Percentiles rank a stretch among this genome's conserved stretches.
Evolutionary conservation across 2,888 invertebrate species (phyloP).

Genomic region (Beris chalybata): DNA sequence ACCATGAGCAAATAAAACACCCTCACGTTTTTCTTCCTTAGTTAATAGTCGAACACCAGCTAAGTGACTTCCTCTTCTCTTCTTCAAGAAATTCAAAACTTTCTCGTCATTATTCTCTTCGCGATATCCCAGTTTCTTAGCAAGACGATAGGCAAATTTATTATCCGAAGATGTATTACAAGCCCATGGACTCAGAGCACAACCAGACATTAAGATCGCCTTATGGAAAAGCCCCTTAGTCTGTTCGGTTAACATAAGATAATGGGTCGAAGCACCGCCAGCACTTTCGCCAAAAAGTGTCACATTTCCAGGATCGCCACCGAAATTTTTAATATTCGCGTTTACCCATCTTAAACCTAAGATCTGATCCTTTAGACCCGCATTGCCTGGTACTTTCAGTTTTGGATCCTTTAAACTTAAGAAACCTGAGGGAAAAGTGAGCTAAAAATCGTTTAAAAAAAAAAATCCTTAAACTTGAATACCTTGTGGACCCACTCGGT

Average conservation of each 20-base stretch:
- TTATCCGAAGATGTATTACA: conserved; percentile 44
- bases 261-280: conserved; percentile 57
- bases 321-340: conserved; percentile 57
- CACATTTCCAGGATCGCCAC: conserved; percentile 59
- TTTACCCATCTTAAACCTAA: conserved; percentile 59
- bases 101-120: conserved; percentile 49
- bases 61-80: conserved; percentile 46
- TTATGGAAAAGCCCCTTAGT: conserved; percentile 53
- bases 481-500: conserved; percentile 58
- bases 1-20: conserved; percentile 50
- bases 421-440: conserved; percentile 52
- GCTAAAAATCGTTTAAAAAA: too few species aligned
- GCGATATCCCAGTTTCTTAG: conserved; percentile 48
- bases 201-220: conserved; percentile 53
- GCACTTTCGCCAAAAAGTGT: conserved; percentile 61
- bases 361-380: conserved; percentile 60
- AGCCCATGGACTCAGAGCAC: conserved; percentile 50
- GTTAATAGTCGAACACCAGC: conserved; percentile 46
- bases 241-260: conserved; percentile 56
- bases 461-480: background rate
- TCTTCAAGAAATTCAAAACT: conserved; percentile 49
- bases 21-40: conserved; percentile 48
- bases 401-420: conserved; percentile 56
- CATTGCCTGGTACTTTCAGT: conserved; percentile 59
- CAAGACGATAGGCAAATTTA: conserved; percentile 46